Conservation (phyloP, 92 coral and sea anemone genomes). For the Phymanthus crucifer region DNA sequence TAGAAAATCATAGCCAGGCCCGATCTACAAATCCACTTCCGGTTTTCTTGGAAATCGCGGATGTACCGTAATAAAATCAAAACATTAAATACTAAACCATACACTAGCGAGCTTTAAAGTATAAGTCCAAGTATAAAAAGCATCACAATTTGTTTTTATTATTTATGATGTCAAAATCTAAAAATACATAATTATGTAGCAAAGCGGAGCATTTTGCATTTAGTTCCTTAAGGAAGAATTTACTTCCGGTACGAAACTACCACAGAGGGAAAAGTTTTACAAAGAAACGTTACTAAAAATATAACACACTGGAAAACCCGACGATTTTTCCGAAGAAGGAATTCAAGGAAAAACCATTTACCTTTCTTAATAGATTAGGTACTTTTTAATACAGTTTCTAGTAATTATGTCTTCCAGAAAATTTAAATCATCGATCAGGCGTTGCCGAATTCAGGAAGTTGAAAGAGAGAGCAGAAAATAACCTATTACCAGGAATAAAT, state of each 20-base stretch:
- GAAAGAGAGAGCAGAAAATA: not conserved
- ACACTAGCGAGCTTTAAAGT: not conserved
- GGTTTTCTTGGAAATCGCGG: not conserved
- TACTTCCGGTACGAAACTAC: constrained; percentile 3
- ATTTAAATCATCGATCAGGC: not conserved
- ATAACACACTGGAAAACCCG: not conserved
- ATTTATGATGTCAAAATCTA: not conserved
- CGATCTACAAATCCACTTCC: not conserved
- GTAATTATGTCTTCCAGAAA: not conserved
- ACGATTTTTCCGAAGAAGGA: not conserved
- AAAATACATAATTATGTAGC: not conserved
- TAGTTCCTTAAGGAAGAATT: not conserved
- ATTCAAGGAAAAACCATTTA: not conserved
- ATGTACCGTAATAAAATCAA: not conserved
- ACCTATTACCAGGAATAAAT: not conserved
- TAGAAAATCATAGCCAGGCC: not conserved
- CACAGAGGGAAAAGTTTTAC: not conserved
- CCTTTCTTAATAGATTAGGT: not conserved
- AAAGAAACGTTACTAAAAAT: not conserved
- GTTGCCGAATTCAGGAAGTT: not conserved
- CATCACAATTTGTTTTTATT: not conserved
- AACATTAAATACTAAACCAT: not conserved
- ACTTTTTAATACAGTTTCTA: not conserved
- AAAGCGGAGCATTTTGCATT: not conserved
- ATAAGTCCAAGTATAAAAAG: not conserved